A percentile compares a stretch with the other conserved stretches of the same genome.
Conservation (phyloP, 1,140 invertebrate species). For the Drosophila pandora region DNA sequence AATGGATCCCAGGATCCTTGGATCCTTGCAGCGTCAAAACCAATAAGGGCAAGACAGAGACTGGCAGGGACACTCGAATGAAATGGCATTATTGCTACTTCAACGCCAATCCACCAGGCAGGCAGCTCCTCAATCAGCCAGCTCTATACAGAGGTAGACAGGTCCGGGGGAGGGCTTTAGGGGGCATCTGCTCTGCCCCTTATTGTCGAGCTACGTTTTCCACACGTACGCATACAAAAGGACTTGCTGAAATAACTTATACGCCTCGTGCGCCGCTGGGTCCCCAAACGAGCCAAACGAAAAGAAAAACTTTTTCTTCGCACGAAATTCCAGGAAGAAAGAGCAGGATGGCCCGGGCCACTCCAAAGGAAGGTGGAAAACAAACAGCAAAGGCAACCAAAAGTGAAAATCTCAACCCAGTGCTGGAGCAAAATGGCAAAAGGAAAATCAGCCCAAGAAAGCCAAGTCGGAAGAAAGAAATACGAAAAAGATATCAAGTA, state of each 20-base stretch:
- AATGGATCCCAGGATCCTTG: conserved; percentile 1
- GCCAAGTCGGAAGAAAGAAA: conserved; percentile 13
- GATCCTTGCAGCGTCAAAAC: conserved; percentile 34
- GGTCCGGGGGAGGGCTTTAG: background rate
- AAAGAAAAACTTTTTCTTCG: conserved; percentile 60
- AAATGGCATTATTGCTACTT: conserved; percentile 82
- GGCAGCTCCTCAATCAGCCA: conserved; percentile 67
- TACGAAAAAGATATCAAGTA: conserved; percentile 74
- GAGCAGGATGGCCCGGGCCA: background rate
- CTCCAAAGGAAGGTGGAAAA: conserved; percentile 36
- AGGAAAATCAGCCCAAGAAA: conserved; percentile 27
- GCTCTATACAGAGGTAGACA: conserved; percentile 27
- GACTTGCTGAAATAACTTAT: conserved; percentile 80
- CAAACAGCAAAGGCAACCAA: conserved; percentile 55
- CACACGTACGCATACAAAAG: conserved; percentile 81
- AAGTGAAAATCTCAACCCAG: conserved; percentile 77
- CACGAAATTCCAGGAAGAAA: conserved; percentile 15
- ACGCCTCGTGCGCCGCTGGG: conserved; percentile 69
- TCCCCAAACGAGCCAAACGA: conserved; percentile 36
- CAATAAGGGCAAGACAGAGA: conserved; percentile 68
- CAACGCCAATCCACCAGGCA: conserved; percentile 61
- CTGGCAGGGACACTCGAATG: conserved; percentile 67
- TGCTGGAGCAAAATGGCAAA: conserved; percentile 65
- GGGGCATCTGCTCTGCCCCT: background rate
- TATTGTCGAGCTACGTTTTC: conserved; percentile 58